These are phyloP conservation scores for Chiroxiphia lanceolata DNA, from an alignment of 2,797 vertebrate genomes.

Conservation along the genomic window DNA sequence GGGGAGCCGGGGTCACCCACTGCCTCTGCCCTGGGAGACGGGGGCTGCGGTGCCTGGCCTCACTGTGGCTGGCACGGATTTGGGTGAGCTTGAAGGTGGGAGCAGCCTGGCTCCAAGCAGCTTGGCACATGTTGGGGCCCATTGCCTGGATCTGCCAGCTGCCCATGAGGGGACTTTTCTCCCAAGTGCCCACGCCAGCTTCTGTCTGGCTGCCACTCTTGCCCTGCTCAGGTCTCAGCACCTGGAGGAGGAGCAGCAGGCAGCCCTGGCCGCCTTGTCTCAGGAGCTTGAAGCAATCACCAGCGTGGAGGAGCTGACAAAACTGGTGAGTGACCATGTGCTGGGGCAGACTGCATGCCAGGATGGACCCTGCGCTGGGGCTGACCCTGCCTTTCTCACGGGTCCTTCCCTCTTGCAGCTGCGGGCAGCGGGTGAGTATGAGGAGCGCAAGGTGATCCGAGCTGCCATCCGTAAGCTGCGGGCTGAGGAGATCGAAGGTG, in stretches of 20 bases:
- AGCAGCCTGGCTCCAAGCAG: accelerated
- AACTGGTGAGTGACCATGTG: constrained; percentile 75
- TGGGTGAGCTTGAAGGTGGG: not conserved
- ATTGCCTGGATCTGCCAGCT: not conserved
- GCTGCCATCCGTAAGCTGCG: constrained; percentile 89
- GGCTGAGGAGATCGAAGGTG: constrained; percentile 89
- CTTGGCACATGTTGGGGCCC: not conserved
- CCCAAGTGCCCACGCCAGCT: accelerated
- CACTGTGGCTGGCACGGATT: not conserved
- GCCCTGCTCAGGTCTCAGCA: constrained; percentile 38
- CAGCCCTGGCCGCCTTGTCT: constrained; percentile 81
- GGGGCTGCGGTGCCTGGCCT: accelerated
- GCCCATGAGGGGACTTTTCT: not conserved
- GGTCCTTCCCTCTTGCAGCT: constrained; percentile 74
- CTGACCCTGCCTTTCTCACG: not conserved
- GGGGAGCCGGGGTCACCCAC: not conserved
- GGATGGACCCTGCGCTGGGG: not conserved
- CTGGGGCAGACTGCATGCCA: accelerated
- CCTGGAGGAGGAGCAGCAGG: constrained; percentile 80
- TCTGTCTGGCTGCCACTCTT: accelerated
- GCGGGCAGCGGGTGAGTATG: constrained; percentile 84
- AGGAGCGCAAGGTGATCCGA: constrained; percentile 94
- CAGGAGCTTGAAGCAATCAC: constrained; percentile 83
- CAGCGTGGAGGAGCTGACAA: constrained; percentile 88
- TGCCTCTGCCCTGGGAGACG: not conserved